phyloP scores from a whole-genome alignment of 2,113 vertebrate genomes.

The Cyanoderma ruficeps region DNA sequence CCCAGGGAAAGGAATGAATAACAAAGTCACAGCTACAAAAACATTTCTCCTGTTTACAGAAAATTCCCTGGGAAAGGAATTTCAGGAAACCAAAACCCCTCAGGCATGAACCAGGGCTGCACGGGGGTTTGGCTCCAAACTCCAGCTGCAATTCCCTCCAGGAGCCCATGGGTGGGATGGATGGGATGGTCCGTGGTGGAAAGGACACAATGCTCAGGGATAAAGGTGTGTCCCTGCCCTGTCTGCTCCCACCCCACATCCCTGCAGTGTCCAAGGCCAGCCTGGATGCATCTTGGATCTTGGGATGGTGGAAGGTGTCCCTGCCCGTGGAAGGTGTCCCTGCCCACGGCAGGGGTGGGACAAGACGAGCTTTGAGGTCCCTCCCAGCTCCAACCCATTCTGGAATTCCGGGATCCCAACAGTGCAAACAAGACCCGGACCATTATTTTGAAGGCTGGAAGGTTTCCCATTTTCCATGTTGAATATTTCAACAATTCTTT shows the following conservation, averaged over 20 bases:
- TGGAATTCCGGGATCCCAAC: neutral
- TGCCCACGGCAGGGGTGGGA: neutral
- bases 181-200: fast-evolving
- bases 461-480: fast-evolving
- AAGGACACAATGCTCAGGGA: neutral
- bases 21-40: too few species aligned
- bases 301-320: neutral
- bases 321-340: neutral
- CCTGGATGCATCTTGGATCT: neutral
- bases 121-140: neutral
- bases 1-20: too few species aligned
- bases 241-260: fast-evolving
- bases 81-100: too few species aligned
- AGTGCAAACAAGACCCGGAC: neutral
- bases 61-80: too few species aligned
- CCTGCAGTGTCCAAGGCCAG: neutral
- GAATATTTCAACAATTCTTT: neutral
- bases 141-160: neutral
- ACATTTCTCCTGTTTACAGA: too few species aligned
- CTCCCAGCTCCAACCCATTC: neutral
- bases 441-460: neutral
- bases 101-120: too few species aligned
- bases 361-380: neutral
- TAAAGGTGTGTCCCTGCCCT: neutral
- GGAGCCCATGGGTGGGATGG: too few species aligned